Percentiles rank a stretch among this genome's conserved stretches.
Evolutionary conservation across 2,113 vertebrate species (phyloP).

Genomic region (pig (Sus scrofa)): DNA sequence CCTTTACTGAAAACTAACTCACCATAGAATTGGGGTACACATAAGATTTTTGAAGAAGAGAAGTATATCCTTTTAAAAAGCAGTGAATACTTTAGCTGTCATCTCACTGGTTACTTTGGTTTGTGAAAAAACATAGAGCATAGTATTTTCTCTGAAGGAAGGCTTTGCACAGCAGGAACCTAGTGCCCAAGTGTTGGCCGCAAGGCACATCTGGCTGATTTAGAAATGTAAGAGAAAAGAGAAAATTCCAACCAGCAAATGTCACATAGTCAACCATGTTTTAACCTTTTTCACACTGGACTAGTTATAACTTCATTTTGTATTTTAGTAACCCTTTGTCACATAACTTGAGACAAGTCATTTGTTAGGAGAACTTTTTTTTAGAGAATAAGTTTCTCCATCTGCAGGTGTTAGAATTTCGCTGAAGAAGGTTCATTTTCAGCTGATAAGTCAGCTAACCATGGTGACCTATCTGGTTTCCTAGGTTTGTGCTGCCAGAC

Average conservation of each 20-base stretch:
- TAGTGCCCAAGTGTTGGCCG: neutral
- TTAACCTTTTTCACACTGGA: neutral
- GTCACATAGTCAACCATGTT: neutral
- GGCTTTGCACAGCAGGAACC: neutral
- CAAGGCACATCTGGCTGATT: neutral
- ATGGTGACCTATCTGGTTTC: neutral
- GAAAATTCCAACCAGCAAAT: neutral
- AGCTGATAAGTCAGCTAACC: conserved; percentile 1
- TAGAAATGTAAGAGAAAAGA: conserved; percentile 6
- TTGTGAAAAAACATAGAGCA: neutral
- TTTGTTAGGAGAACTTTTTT: neutral
- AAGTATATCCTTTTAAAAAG: neutral
- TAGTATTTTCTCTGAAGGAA: neutral
- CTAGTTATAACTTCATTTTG: neutral
- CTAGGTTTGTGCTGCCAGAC: conserved; percentile 52
- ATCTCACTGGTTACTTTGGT: neutral
- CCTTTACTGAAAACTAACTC: neutral
- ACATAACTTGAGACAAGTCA: neutral
- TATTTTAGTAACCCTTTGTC: neutral
- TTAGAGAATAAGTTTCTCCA: neutral
- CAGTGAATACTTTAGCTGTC: neutral
- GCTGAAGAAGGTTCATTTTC: conserved; percentile 3
- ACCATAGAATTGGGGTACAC: neutral
- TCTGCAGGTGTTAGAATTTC: neutral
- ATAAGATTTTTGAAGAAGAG: neutral